Evolutionary conservation across 2,113 vertebrate genomes (phyloP).

Genomic region (Takifugu flavidus): DNA sequence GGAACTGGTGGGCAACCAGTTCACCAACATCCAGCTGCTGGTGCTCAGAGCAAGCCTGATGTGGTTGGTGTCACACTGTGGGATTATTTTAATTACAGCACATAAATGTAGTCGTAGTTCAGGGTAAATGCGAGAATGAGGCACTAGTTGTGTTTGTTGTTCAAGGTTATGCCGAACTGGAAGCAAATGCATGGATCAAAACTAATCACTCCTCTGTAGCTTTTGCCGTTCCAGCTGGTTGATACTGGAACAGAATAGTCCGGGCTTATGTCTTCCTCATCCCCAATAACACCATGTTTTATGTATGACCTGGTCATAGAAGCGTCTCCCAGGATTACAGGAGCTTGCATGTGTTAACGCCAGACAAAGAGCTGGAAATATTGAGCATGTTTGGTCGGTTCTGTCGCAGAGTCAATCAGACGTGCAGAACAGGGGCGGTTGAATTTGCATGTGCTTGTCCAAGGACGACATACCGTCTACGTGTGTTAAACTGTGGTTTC

Average conservation of each 20-base stretch:
- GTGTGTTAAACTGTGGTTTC: conserved; percentile 31
- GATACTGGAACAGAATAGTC: conserved; percentile 11
- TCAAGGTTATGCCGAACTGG: too few relatives aligned
- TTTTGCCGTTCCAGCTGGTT: conserved; percentile 11
- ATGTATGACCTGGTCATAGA: conserved; percentile 29
- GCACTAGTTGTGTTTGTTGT: too few relatives aligned
- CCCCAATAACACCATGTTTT: conserved; percentile 17
- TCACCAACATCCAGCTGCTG: too few relatives aligned
- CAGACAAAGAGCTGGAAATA: conserved; percentile 32
- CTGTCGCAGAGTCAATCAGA: conserved; percentile 36
- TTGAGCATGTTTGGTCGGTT: conserved; percentile 29
- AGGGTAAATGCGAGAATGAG: too few relatives aligned
- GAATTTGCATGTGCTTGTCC: conserved; percentile 41
- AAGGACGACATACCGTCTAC: conserved; percentile 40
- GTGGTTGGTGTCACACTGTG: too few relatives aligned
- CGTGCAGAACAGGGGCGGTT: conserved; percentile 24
- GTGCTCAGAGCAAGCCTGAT: too few relatives aligned
- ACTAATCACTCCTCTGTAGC: background rate
- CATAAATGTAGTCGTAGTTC: too few relatives aligned
- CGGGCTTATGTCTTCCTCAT: conserved; percentile 15
- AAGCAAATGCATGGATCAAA: too few relatives aligned
- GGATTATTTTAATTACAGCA: too few relatives aligned
- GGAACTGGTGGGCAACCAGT: too few relatives aligned
- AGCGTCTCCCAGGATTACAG: conserved; percentile 33
- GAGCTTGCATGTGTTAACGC: conserved; percentile 21